Percentiles rank a stretch among this genome's conserved stretches.
Evolutionary conservation across 2,797 vertebrate genomes (phyloP).

Genomic region (Galaxias olidus): DNA sequence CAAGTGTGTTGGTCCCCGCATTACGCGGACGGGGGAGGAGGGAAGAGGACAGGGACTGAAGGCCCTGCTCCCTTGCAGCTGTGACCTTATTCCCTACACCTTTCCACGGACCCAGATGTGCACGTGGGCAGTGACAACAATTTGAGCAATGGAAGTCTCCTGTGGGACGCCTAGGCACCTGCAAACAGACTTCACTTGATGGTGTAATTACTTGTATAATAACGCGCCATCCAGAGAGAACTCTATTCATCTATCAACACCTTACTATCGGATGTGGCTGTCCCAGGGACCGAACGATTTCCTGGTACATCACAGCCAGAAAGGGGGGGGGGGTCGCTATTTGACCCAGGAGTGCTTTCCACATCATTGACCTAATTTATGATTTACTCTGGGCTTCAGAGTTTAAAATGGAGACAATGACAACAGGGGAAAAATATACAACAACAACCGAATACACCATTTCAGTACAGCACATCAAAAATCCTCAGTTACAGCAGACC

Average conservation of each 20-base stretch:
- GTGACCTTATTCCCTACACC: slow-evolving; percentile 75
- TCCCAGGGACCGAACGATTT: slow-evolving; percentile 46
- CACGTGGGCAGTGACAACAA: slow-evolving; percentile 65
- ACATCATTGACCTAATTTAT: slow-evolving; percentile 52
- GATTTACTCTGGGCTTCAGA: background rate
- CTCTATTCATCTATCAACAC: slow-evolving; percentile 60
- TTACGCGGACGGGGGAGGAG: slow-evolving; percentile 31
- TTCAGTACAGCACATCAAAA: too few species aligned
- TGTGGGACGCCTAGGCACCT: slow-evolving; percentile 66
- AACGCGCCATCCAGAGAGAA: slow-evolving; percentile 61
- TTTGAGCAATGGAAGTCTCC: slow-evolving; percentile 70
- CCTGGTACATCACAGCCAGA: slow-evolving; percentile 54
- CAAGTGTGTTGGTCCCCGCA: slow-evolving; percentile 45
- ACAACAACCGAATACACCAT: too few species aligned
- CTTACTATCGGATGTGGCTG: slow-evolving; percentile 30
- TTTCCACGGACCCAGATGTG: slow-evolving; percentile 74
- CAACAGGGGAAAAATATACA: background rate
- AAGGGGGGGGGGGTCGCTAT: slow-evolving; percentile 19
- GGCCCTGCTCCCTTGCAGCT: slow-evolving; percentile 57
- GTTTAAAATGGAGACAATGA: slow-evolving; percentile 1
- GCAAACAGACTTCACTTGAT: slow-evolving; percentile 66
- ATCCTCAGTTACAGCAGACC: too few species aligned
- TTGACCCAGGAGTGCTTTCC: slow-evolving; percentile 29
- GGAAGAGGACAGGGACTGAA: background rate
- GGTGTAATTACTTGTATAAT: slow-evolving; percentile 67